A percentile compares a stretch with the other conserved stretches of the same genome.
Conservation (phyloP, 2,113 vertebrate genomes). For the Phalacrocorax carbo region DNA sequence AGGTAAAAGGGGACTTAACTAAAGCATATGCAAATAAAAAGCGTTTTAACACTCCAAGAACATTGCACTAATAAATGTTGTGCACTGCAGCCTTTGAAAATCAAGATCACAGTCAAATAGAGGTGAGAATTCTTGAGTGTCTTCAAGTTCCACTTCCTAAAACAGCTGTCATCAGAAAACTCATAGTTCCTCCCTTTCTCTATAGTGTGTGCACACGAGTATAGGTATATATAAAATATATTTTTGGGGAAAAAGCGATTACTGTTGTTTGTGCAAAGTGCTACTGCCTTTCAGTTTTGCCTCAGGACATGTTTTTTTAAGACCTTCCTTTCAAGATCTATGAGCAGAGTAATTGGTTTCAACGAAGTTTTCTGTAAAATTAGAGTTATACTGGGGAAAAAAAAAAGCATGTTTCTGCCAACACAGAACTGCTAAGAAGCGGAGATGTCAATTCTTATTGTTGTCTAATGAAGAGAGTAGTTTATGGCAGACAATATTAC, state of each 20-base stretch:
- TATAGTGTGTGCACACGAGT: neutral
- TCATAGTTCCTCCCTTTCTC: neutral
- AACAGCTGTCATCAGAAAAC: neutral
- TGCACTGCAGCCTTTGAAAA: slow-evolving; percentile 46
- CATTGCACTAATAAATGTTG: slow-evolving; percentile 48
- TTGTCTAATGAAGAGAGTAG: slow-evolving; percentile 23
- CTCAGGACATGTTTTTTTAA: neutral
- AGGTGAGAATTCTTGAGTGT: neutral
- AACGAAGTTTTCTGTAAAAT: slow-evolving; percentile 40
- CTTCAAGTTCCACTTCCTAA: neutral
- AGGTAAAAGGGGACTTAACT: slow-evolving; percentile 42
- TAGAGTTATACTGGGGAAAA: neutral
- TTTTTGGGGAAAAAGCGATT: neutral
- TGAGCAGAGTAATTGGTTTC: neutral
- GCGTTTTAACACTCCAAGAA: slow-evolving; percentile 49
- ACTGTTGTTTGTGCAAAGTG: neutral
- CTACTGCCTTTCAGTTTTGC: neutral
- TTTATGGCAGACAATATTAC: slow-evolving; percentile 58
- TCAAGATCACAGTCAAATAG: slow-evolving; percentile 24
- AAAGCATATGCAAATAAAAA: slow-evolving; percentile 42
- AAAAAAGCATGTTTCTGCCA: neutral
- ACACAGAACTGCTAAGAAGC: slow-evolving; percentile 19
- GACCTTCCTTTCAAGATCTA: slow-evolving; percentile 1
- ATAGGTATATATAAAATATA: neutral
- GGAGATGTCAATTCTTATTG: neutral